Percentiles rank a stretch among this genome's conserved stretches.
Evolutionary conservation across 2,888 invertebrate genomes (phyloP).

Genomic region (Noctua janthina): DNA sequence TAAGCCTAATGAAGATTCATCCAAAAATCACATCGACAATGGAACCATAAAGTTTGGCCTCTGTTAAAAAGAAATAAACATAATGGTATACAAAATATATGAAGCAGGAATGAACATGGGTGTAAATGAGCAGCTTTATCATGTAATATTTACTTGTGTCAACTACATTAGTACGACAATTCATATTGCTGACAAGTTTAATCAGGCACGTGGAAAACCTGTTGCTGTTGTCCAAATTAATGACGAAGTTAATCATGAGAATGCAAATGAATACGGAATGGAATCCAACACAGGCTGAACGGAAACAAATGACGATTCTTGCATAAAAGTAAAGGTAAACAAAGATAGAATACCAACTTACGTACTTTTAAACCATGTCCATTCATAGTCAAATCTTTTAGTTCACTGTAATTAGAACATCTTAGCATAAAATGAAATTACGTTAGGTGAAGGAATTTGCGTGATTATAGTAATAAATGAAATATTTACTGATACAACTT

Average conservation of each 20-base stretch:
- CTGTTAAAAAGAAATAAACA: background rate
- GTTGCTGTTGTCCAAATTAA: conserved; percentile 6
- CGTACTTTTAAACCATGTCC: too few relatives aligned
- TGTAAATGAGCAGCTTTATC: background rate
- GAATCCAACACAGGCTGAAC: too few relatives aligned
- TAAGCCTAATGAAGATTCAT: background rate
- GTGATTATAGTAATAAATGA: background rate
- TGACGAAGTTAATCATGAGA: background rate
- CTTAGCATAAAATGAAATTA: background rate
- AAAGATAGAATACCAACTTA: background rate
- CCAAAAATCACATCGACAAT: background rate
- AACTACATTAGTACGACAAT: background rate
- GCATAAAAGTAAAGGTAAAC: background rate
- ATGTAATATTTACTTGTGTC: background rate
- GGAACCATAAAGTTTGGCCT: background rate
- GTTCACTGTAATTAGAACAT: background rate
- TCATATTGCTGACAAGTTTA: conserved; percentile 9
- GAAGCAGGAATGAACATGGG: too few relatives aligned
- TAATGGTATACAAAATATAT: background rate
- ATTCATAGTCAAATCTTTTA: background rate
- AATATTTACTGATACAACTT: background rate
- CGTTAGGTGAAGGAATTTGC: background rate
- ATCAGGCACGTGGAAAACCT: background rate
- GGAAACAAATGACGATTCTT: background rate
- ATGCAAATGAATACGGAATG: background rate